These are phyloP conservation scores for Alentia gelatinosa DNA, from an alignment of 2,888 invertebrate species.

Conservation along the genomic window DNA sequence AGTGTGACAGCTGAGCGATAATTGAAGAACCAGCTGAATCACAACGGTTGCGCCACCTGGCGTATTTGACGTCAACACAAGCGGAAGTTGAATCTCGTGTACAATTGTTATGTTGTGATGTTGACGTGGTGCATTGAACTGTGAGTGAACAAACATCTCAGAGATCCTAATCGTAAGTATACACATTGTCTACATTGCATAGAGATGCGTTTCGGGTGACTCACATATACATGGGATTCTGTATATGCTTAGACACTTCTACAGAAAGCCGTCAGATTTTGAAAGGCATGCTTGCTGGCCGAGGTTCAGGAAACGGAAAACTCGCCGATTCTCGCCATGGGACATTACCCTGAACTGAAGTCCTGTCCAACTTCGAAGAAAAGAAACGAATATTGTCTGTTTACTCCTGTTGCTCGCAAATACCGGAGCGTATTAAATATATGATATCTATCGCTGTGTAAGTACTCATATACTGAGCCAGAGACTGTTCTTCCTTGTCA, in stretches of 20 bases:
- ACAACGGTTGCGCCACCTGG: not conserved
- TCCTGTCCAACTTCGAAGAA: too few relatives aligned
- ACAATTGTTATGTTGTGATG: not conserved
- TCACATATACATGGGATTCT: not conserved
- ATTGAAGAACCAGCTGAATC: not conserved
- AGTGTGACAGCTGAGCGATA: not conserved
- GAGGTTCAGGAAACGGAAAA: too few relatives aligned
- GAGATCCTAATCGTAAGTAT: slow-evolving; percentile 29
- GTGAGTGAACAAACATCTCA: not conserved
- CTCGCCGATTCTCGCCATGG: too few relatives aligned
- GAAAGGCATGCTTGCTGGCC: too few relatives aligned
- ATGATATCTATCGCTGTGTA: too few relatives aligned
- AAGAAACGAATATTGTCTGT: too few relatives aligned
- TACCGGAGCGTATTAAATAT: too few relatives aligned
- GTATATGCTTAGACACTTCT: not conserved
- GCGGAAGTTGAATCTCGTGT: not conserved
- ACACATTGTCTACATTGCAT: not conserved
- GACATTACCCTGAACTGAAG: too few relatives aligned
- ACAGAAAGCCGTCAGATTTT: not conserved
- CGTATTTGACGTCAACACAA: not conserved
- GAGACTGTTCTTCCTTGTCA: too few relatives aligned
- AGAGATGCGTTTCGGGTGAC: not conserved
- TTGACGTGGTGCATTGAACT: slow-evolving; percentile 5
- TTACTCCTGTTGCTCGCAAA: too few relatives aligned
- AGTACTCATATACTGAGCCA: too few relatives aligned